Evolutionary conservation across 2,797 vertebrate genomes (phyloP), one percentile per base, ranked within the genome.

Genomic region (Atherinosoma microstoma): DNA sequence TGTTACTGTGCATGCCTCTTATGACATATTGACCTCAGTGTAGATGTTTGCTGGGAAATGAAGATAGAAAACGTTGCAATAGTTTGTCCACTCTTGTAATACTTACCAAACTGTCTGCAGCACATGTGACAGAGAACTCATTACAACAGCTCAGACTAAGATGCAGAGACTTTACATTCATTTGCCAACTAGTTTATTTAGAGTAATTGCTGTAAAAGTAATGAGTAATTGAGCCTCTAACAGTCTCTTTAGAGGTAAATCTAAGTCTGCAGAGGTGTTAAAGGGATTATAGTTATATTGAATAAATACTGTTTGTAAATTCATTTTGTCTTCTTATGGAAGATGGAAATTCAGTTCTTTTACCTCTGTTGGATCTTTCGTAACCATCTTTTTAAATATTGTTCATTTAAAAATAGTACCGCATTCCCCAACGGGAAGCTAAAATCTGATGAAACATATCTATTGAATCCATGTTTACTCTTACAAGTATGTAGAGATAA

Each of bases 401-500:
- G 5, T 42, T 51, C 9, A 12, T 24, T 51, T 2, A 18, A 20
- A 20, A 47, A 20, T 64, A 69, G 24, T 61, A n/a, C 27, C 66
- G 45, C 27, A 24, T 60, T 56, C 11, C 15, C 24, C 34, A 6
- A 63, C 70, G 24, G 13, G 29, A 36, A 7, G 20, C 6, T 16
- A 64, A 38, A 67, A 71, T 11, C 36, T 12, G 36, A 58, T 38
- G n/a, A 42, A 66, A 67, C 63, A 63, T 38, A 30, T 10, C 56
- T 68, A 40, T 32, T 64, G 29, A 49, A 61, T 77, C 53, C 30
- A 22, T n/a, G 47, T 11, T 45, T 24, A 11, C 8, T 24, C 53
- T 51, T 70, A 40, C 49, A 57, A 76, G 27, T 63, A 34, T 70
- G 58, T 79, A 64, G 18, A 51, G 74, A 70, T 76, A 80, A 78